phyloP scores from a whole-genome alignment of 1,140 invertebrate genomes.

The Aphelenchoides avenae region DNA sequence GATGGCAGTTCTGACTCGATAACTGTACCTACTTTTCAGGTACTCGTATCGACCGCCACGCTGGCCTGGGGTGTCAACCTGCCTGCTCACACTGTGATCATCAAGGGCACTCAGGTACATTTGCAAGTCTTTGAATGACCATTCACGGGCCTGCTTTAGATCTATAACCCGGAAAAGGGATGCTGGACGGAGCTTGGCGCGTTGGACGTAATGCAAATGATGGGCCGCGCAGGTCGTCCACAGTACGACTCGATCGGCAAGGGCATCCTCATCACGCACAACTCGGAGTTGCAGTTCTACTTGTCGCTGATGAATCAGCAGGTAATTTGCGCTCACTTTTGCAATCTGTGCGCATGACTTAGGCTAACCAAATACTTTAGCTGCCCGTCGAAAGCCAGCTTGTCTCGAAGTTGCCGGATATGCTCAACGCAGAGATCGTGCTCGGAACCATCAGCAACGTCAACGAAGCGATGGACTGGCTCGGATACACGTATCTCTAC shows the following conservation, averaged over 20 bases:
- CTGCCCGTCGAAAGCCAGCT: conserved; percentile 68
- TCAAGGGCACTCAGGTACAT: conserved; percentile 97
- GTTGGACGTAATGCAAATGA: conserved; percentile 82
- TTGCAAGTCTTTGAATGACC: too few relatives aligned
- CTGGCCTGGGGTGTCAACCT: conserved; percentile 99
- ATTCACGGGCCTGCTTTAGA: too few relatives aligned
- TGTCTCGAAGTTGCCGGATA: conserved; percentile 75
- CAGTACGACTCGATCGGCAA: conserved; percentile 98
- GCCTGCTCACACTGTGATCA: conserved; percentile 97
- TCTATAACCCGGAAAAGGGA: conserved; percentile 97
- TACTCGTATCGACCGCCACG: conserved; percentile 94
- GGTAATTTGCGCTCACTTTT: conserved; percentile 63
- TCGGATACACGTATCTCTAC: conserved; percentile 95
- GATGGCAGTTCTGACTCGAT: not conserved
- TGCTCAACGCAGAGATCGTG: conserved; percentile 96
- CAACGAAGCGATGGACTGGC: conserved; percentile 87
- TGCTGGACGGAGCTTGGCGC: conserved; percentile 94
- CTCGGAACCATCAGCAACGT: conserved; percentile 91
- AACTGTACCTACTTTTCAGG: conserved; percentile 61
- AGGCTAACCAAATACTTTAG: conserved; percentile 38
- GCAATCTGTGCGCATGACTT: not conserved
- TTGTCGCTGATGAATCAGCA: conserved; percentile 95
- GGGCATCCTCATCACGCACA: conserved; percentile 97
- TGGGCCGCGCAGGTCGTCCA: conserved; percentile 83
- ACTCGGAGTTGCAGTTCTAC: conserved; percentile 97